phyloP scores from a whole-genome alignment of 64 coral and sea anemone species.

The Cladopsammia gracilis region DNA sequence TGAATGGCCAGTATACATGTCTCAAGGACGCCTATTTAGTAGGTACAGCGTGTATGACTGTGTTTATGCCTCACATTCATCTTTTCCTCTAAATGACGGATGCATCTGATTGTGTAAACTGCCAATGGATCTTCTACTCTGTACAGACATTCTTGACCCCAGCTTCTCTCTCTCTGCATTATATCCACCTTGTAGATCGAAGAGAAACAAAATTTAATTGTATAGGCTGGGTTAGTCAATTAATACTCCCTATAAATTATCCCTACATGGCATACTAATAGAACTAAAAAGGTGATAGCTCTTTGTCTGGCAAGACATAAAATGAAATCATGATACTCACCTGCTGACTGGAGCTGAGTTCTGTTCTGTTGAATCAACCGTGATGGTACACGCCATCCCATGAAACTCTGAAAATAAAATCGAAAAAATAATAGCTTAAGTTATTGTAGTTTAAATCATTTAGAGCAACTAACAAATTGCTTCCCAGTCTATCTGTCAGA shows the following conservation, averaged over 20 bases:
- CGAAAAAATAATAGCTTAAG: not conserved
- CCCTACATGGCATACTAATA: no score
- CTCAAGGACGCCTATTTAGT: no score
- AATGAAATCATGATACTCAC: not conserved
- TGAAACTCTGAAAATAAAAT: conserved; percentile 87
- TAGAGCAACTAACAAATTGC: no score
- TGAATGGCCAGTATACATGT: no score
- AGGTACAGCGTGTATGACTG: no score
- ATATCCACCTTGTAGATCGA: not conserved
- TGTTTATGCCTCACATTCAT: not conserved
- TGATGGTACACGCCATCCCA: conserved; percentile 90
- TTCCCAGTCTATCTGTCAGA: no score
- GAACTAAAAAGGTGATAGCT: no score
- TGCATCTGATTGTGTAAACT: not conserved
- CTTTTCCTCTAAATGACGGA: conserved; percentile 1
- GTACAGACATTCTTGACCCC: conserved; percentile 27
- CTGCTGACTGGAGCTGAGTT: not conserved
- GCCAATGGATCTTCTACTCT: conserved; percentile 5
- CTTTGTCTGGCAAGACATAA: no score
- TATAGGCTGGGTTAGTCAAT: no score
- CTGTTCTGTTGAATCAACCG: conserved; percentile 74
- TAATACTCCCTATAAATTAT: no score
- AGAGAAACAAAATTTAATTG: not conserved
- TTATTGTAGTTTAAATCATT: no score
- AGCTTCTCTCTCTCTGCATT: conserved; percentile 23